Evolutionary conservation across 2,113 vertebrate species (phyloP), one percentile per base, ranked within the genome.

Genomic region (Callorhinus ursinus): DNA sequence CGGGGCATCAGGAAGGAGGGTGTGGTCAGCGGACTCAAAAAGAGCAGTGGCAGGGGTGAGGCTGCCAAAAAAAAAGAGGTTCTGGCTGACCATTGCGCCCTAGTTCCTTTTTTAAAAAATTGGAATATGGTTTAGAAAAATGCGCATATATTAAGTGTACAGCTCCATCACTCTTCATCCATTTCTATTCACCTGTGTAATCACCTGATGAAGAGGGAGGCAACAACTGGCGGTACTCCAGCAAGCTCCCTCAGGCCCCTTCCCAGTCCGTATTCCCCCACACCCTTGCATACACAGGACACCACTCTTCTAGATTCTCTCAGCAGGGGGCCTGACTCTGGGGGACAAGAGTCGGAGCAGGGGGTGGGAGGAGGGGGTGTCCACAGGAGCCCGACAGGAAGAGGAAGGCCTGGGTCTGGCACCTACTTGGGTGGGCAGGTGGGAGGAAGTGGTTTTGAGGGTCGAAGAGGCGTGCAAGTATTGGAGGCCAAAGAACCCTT

Each of bases 231-330:
- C 18, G 1, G 0, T 15, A 19, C 18, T 5, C 36, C 42, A 28
- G 53, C 46, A 3, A 7, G 21, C n/a, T 36, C 55, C 77, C n/a
- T 33, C 55, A 22, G 0, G 46, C 22, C 18, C 79, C 61, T n/a
- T 65, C 55, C 59, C 55, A 1, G 51, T 39, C 46, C 53, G 16
- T 19, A 7, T 6, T 18, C 13, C 63, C 83, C n/a, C 33, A 46
- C 22, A 0, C n/a, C 39, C 14, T 1, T 0, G 2, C 42, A 4
- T 13, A 49, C 24, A 12, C 19, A 6, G n/a, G 51, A 11, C 31
- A 14, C 16, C n/a, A 4, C 46, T 71, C 59, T 65, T n/a, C 33
- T 53, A 4, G 18, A 57, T n/a, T 61, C 84, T 53, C 28, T 28
- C 88, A 31, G 39, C n/a, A 46, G 51, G 28, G 51, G 57, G 55